Percentiles rank a stretch among this genome's conserved stretches.
These are phyloP conservation scores for Lethocerus indicus DNA, from an alignment of 1,140 invertebrate species.

Conservation along the genomic window DNA sequence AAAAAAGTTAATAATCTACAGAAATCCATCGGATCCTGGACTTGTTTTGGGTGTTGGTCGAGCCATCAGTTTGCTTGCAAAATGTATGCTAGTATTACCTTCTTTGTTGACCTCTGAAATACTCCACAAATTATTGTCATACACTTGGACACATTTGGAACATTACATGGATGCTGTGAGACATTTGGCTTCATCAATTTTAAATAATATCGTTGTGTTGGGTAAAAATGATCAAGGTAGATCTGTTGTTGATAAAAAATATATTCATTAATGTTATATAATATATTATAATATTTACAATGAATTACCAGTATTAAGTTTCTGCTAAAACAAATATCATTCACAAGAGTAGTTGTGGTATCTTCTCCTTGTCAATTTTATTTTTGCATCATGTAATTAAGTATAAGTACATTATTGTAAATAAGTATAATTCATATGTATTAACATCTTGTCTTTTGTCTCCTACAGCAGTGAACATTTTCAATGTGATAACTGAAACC, in stretches of 20 bases:
- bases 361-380: too few relatives aligned
- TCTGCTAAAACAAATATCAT: too few relatives aligned
- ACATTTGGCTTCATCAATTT: constrained; percentile 28
- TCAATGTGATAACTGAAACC: constrained; percentile 3
- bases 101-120: not conserved
- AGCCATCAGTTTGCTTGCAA: constrained; percentile 2
- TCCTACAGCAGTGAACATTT: constrained; percentile 9
- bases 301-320: too few relatives aligned
- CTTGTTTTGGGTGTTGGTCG: constrained; percentile 23
- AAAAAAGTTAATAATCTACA: constrained; percentile 16
- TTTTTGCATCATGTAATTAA: too few relatives aligned
- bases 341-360: too few relatives aligned
- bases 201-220: constrained; percentile 23
- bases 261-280: too few relatives aligned
- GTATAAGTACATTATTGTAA: too few relatives aligned
- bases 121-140: constrained; percentile 19
- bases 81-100: not conserved
- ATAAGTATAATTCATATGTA: too few relatives aligned
- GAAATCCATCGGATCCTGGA: constrained; percentile 23
- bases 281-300: too few relatives aligned
- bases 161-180: constrained; percentile 37
- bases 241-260: too few relatives aligned
- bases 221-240: constrained; percentile 3
- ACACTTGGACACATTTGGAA: constrained; percentile 30
- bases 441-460: too few relatives aligned